Conservation (phyloP, 2,888 invertebrate genomes). For the Eupithecia pulchellata region DNA sequence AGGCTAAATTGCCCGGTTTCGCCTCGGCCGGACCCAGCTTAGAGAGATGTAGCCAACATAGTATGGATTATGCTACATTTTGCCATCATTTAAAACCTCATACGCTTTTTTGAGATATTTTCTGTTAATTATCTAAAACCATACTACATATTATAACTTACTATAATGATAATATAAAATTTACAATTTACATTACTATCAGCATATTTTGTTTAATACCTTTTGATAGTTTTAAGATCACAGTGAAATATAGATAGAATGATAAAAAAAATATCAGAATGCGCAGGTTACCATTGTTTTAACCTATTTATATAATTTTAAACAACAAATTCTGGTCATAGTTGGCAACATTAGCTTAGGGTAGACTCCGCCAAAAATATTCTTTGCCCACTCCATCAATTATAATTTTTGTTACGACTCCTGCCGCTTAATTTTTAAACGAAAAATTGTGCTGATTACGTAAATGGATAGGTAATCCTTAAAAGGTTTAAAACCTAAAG, state of each 20-base stretch:
- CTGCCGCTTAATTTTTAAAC: slow-evolving; percentile 57
- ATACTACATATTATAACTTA: no score
- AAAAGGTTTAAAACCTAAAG: slow-evolving; percentile 16
- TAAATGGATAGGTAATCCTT: slow-evolving; percentile 61
- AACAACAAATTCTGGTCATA: background rate
- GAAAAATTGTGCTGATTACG: slow-evolving; percentile 67
- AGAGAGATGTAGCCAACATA: slow-evolving; percentile 25
- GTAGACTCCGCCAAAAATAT: slow-evolving; percentile 60
- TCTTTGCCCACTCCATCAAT: slow-evolving; percentile 74
- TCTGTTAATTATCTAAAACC: no score
- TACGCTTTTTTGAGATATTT: background rate
- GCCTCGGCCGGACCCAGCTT: slow-evolving; percentile 51
- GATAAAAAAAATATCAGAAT: no score
- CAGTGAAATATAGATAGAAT: background rate
- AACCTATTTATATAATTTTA: background rate
- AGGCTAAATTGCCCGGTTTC: slow-evolving; percentile 70
- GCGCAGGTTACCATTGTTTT: background rate
- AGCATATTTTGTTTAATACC: background rate
- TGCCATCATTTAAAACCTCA: background rate
- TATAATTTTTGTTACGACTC: slow-evolving; percentile 61
- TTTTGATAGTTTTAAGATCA: background rate
- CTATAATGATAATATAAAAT: no score
- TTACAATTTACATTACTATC: background rate
- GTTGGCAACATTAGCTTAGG: slow-evolving; percentile 37
- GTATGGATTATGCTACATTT: slow-evolving; percentile 9